Evolutionary conservation across 2,888 invertebrate genomes (phyloP), one percentile per base, ranked within the genome.

Genomic region (Chironomus riparius): DNA sequence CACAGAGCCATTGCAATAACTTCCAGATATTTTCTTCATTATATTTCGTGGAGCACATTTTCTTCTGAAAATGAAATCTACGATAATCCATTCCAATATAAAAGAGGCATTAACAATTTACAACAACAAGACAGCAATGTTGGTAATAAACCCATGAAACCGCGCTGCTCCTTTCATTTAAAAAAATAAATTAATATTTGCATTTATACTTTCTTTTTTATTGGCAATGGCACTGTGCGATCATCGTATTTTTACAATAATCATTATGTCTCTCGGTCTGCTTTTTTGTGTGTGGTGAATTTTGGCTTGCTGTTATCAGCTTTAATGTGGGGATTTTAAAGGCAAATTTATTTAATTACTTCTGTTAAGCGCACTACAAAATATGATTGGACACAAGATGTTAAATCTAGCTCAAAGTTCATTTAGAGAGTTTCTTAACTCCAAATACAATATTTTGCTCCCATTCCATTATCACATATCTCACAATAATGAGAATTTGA

Each of bases 191-290:
- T 71, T 50, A 28, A 62, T 28, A 62, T 73, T 73, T 18, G 61
- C 56, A 72, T 72, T 56, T 21, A 65, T 56, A 73, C 72, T 73
- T 73, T 73, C 72, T 73, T 73, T 73, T 73, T 68, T 68, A 28
- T 68, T 68, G 28, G 22, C 61, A 73, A 28, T 73, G 72, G 61
- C 70, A 22, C 38, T 38, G 38, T 69, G 38, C 28, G 69, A 56
- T 56, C 56, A 56, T 18, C 56, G 18, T 50, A 50, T 38, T 38
- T 38, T 38, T 38, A 38, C 38, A 38, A 38, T 38, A 38, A 38
- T 38, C 38, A 38, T 38, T 38, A 38, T 38, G 56, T 56, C 15
- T 56, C 6, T 15, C n/a, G 15, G 15, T 56, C 56, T 15, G 56
- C 56, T 56, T 56, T 18, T 56, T n/a, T 56, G 56, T 56, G 15